Base-by-base conservation (phyloP, 2,888 invertebrate genomes). In the Nineta flava region DNA sequence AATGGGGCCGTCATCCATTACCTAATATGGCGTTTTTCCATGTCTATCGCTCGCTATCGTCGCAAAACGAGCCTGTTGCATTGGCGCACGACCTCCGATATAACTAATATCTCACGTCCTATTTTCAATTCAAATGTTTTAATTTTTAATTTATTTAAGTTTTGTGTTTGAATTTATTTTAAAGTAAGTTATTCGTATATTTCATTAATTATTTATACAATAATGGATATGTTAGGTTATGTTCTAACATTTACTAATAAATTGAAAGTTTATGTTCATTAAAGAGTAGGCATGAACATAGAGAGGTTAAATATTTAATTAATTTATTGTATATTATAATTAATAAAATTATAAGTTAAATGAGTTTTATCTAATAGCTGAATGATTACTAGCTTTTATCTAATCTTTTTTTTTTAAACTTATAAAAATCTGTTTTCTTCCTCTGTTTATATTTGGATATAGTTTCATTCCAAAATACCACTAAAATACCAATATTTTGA, bases 21-120 rank as follows among this genome's bases (percentile, higher is more conserved):
- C 77, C 77, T 76, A 77, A 77, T 77, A 77, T 76, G 77, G 77
- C 74, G 74, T 75, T 75, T 70, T 74, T 58, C 55, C 57, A 54
- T 58, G 26, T 26, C 26, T 26, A 26, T 26, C 60, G 60, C 72
- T 73, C 73, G 74, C 73, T 73, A 73, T 73, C 72, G 72, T 71
- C 70, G 70, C 71, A 71, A 70, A 69, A 70, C 70, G 70, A 70
- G 71, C 71, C 72, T 70, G 71, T 66, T 66, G 71, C 69, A 70
- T 65, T 69, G 70, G 69, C 66, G 67, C 50, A 49, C 50, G 50
- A 16, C 41, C 26, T 32, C 13, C 17, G 21, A 32, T 42, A 31
- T 42, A 17, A 21, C 16, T 42, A 35, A 42, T 32, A 13, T 42
- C n/a, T 19, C 31, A 48, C 42, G 42, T 42, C 17, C 41, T 15